phyloP scores from a whole-genome alignment of 2,113 vertebrate species.

The Grammomys dolichurus region DNA sequence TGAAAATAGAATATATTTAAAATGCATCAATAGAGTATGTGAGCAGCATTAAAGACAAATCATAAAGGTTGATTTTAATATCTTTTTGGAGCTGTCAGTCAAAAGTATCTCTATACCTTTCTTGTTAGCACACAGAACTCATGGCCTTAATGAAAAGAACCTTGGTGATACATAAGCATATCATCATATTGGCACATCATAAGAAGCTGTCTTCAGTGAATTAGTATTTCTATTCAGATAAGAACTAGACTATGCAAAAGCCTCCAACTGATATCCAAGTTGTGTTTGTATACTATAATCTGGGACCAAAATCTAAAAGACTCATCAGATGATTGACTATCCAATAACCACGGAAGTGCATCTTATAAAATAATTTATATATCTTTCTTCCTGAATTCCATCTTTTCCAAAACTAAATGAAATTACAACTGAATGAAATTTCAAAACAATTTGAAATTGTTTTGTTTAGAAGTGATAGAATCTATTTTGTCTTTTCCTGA shows the following conservation, averaged over 20 bases:
- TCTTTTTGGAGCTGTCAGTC: constrained; percentile 66
- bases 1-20: constrained; percentile 71
- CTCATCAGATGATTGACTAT: not conserved
- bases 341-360: not conserved
- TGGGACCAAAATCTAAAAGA: constrained; percentile 10
- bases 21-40: constrained; percentile 63
- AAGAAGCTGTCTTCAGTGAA: constrained; percentile 19
- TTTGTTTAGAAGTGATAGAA: not conserved
- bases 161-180: not conserved
- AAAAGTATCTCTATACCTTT: constrained; percentile 53
- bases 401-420: not conserved
- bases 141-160: constrained; percentile 52
- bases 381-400: not conserved
- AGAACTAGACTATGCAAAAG: constrained; percentile 32
- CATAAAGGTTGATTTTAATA: constrained; percentile 57
- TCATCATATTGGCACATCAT: constrained; percentile 29
- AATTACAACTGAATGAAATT: not conserved
- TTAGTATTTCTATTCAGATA: constrained; percentile 38
- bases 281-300: not conserved
- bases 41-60: constrained; percentile 67
- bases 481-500: not conserved
- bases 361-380: not conserved
- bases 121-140: constrained; percentile 49
- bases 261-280: constrained; percentile 1
- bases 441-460: not conserved